A percentile compares a stretch with the other conserved stretches of the same genome.
Evolutionary conservation across 2,888 invertebrate species (phyloP).

Genomic region (Melanotus villosus): DNA sequence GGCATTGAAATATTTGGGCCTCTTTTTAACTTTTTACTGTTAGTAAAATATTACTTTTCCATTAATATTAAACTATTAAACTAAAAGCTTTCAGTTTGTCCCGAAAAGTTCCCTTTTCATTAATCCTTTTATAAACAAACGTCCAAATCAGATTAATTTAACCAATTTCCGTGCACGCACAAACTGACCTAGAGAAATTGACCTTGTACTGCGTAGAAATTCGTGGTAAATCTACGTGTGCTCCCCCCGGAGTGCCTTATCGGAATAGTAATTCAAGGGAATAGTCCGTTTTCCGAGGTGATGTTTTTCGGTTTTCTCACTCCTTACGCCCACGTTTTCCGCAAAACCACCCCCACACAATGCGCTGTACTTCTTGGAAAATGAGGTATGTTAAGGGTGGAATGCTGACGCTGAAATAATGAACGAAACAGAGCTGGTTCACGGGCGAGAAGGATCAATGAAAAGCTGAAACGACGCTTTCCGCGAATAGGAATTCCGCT

Average conservation of each 20-base stretch:
- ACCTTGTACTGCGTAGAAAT: slow-evolving; percentile 22
- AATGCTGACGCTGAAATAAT: slow-evolving; percentile 22
- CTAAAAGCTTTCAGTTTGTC: not conserved
- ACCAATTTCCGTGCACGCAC: slow-evolving; percentile 12
- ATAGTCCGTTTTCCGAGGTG: slow-evolving; percentile 1
- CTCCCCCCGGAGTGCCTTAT: slow-evolving; percentile 1
- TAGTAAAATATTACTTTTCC: no score
- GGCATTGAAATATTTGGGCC: no score
- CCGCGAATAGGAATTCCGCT: slow-evolving; percentile 10
- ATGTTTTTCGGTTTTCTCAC: not conserved
- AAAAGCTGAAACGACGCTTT: slow-evolving; percentile 17
- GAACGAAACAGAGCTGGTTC: slow-evolving; percentile 21
- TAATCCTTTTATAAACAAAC: not conserved
- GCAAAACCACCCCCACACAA: not conserved
- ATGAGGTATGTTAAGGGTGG: slow-evolving; percentile 4
- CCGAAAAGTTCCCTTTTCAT: not conserved
- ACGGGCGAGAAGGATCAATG: slow-evolving; percentile 26
- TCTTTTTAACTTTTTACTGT: no score
- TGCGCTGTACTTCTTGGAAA: slow-evolving; percentile 1
- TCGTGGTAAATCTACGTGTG: not conserved
- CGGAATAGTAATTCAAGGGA: slow-evolving; percentile 11
- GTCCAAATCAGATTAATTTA: not conserved
- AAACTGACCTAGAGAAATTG: slow-evolving; percentile 29
- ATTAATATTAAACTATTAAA: no score
- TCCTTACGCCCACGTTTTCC: not conserved